Evolutionary conservation across 2,888 invertebrate species (phyloP), one percentile per base, ranked within the genome.

Genomic region (Nysson spinosus): DNA sequence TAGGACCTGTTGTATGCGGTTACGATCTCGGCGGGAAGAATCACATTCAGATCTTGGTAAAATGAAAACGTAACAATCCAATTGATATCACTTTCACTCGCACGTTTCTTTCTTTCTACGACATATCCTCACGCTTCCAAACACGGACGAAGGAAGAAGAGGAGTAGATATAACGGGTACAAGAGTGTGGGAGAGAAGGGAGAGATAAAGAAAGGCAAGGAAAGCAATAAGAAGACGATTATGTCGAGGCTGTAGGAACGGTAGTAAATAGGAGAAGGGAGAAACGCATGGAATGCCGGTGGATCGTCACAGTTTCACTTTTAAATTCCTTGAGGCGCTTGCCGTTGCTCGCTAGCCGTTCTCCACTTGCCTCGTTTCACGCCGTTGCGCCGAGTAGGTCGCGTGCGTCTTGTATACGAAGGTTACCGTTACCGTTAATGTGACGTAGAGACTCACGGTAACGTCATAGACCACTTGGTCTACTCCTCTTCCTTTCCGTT

Each of bases 291-390:
- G 60, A 49, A 54, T 57, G 62, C 55, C 63, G 57, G 63, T 62
- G 55, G 68, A 79, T 76, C 76, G 77, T 80, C 79, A 78, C 75
- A 80, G 82, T 83, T 83, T 83, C 83, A 83, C 83, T 83, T 83
- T 83, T 83, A 80, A 83, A 83, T 82, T 82, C 79, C 78, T 70
- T 66, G 63, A 68, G 73, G 74, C 69, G 57, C 60, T 56, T 24
- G 30, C 26, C 16, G 52, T 11, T 34, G 74, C 72, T 72, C 56
- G 52, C 49, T 68, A 61, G 56, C 52, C 56, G 61, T 64, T 69
- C 72, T 75, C 71, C 74, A 62, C 69, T 74, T 62, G 69, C 63
- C 52, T 24, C 60, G 52, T 52, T 65, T 46, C 58, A 58, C 69
- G 39, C 70, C 65, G 64, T 57, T 62, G 71, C 76, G 64, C 70